These are phyloP conservation scores for Thecocarcelia acutangulata DNA, from an alignment of 2,888 invertebrate genomes.

Conservation along the genomic window DNA sequence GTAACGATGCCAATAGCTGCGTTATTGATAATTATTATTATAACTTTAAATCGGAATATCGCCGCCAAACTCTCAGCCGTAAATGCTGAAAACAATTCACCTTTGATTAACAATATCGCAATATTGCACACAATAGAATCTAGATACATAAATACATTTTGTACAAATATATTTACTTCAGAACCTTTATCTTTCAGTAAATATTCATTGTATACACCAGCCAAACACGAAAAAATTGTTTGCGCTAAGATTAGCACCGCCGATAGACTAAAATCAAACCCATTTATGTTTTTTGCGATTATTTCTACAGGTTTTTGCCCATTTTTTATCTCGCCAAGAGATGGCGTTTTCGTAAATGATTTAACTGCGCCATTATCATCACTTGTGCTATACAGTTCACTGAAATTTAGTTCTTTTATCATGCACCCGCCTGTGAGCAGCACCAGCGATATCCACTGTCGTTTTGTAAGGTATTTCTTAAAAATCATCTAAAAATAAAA, in stretches of 20 bases:
- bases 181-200: conserved; percentile 92
- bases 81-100: conserved; percentile 85
- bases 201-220: conserved; percentile 98
- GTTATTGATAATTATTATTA: conserved; percentile 93
- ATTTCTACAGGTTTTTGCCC: conserved; percentile 30
- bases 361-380: conserved; percentile 72
- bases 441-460: conserved; percentile 95
- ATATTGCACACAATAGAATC: conserved; percentile 96
- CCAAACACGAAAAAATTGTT: conserved; percentile 94
- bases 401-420: conserved; percentile 89
- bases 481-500: conserved; percentile 87
- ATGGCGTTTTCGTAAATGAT: conserved; percentile 69
- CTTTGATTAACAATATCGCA: conserved; percentile 86
- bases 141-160: conserved; percentile 97
- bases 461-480: conserved; percentile 88
- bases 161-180: conserved; percentile 93
- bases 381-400: conserved; percentile 75
- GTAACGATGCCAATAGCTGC: conserved; percentile 96
- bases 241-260: conserved; percentile 87
- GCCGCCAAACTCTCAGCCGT: conserved; percentile 83
- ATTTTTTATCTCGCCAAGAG: neutral
- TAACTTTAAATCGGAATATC: conserved; percentile 86
- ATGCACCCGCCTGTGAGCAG: conserved; percentile 94
- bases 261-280: conserved; percentile 83
- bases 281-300: conserved; percentile 77